Conservation (phyloP, 2,888 invertebrate genomes). For the Diplazon laetatorius region DNA sequence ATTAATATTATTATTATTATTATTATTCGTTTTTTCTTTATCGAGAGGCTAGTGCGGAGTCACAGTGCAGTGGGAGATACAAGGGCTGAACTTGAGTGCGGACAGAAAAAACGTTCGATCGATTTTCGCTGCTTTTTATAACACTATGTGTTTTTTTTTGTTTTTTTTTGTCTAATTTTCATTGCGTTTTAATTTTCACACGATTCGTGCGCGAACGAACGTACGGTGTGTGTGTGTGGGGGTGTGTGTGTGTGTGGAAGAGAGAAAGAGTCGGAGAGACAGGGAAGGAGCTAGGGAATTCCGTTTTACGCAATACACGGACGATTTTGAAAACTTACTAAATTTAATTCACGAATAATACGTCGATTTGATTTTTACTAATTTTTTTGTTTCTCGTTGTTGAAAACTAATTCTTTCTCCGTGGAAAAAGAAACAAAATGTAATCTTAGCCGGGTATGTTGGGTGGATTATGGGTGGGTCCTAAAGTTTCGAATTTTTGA, state of each 20-base stretch:
- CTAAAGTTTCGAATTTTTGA: too few species aligned
- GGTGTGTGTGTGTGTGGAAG: neutral
- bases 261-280: too few species aligned
- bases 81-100: neutral
- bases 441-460: conserved; percentile 50
- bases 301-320: neutral
- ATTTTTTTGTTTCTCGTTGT: conserved; percentile 36
- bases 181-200: too few species aligned
- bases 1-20: too few species aligned
- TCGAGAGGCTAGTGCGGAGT: conserved; percentile 23
- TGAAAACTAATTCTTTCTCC: conserved; percentile 21
- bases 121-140: conserved; percentile 8
- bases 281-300: neutral
- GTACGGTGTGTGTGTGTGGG: neutral
- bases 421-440: conserved; percentile 22
- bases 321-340: neutral
- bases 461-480: conserved; percentile 55
- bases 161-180: conserved; percentile 19
- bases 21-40: too few species aligned
- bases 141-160: neutral
- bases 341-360: neutral
- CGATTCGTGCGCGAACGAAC: neutral
- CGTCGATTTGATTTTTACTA: neutral
- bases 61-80: conserved; percentile 16
- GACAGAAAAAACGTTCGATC: conserved; percentile 1